Base-by-base conservation (phyloP, 2,888 invertebrate species). In the Chymomyza caudatula region DNA sequence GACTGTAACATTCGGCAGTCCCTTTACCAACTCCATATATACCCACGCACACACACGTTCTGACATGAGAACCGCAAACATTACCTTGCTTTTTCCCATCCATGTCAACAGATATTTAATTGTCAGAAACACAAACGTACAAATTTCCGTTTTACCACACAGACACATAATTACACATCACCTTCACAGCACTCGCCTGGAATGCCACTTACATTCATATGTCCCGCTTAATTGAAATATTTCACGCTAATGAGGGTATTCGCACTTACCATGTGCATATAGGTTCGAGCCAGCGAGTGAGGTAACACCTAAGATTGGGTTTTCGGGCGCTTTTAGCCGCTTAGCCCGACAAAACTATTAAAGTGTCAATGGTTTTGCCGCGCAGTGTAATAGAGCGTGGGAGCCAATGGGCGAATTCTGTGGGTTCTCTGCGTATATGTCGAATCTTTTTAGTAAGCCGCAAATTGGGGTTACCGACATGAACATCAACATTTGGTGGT, bases 211-310 rank as follows among this genome's bases (percentile, higher is more conserved):
- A 25, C 44, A 20, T 61, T 59, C 44, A 25, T 61, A 63, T 54
- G 51, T 63, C 55, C 42, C 52, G 52, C 52, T 64, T 71, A 74
- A 74, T 71, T 77, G 66, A 77, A 71, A 80, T 68, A 77, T 67
- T 77, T 83, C 63, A 51, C 66, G 65, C 71, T 80, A 74, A 78
- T 78, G 77, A 77, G 71, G 61, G 61, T 64, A 8, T 25, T 19
- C 19, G 20, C 44, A 17, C 42, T 42, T 42, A n/a, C n/a, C n/a
- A 42, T 49, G 58, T 44, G 13, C 44, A 17, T 15, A 19, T 6
- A 47, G n/a, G 17, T 47, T 47, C 1, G n/a, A 19, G 47, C 5
- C 3, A 13, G 44, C 3, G 15, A 1, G 29, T 29, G 29, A 11
- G 29, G 11, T 2, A 11, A 11, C 29, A 11, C 29, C 29, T 37